phyloP scores from a whole-genome alignment of 2,888 invertebrate genomes.

The Lordiphosa fenestrarum region DNA sequence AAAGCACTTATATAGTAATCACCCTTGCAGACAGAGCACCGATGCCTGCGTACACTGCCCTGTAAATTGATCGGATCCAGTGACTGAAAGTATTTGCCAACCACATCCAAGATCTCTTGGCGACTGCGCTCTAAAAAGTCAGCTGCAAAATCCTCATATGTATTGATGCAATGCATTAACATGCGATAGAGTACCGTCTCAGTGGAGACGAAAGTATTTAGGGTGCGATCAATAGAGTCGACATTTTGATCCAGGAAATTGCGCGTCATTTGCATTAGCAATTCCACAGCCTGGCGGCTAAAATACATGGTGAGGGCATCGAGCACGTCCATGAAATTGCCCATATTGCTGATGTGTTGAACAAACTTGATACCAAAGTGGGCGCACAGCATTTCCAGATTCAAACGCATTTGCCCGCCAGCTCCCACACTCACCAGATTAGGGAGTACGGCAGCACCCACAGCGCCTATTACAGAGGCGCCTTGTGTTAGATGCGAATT shows the following conservation, averaged over 20 bases:
- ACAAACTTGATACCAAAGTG: constrained; percentile 63
- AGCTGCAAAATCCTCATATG: constrained; percentile 46
- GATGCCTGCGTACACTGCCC: constrained; percentile 24
- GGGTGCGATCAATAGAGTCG: constrained; percentile 48
- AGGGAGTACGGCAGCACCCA: constrained; percentile 37
- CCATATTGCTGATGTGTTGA: constrained; percentile 53
- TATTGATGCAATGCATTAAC: constrained; percentile 56
- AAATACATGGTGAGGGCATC: constrained; percentile 54
- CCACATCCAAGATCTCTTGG: constrained; percentile 30
- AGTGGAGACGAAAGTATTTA: constrained; percentile 66
- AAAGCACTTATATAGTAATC: constrained; percentile 40
- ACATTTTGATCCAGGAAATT: constrained; percentile 58
- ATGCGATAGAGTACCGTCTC: constrained; percentile 68
- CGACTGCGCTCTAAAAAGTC: constrained; percentile 41
- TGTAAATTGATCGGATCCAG: constrained; percentile 23
- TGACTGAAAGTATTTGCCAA: constrained; percentile 47
- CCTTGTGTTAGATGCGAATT: constrained; percentile 41
- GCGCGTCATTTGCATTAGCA: constrained; percentile 59
- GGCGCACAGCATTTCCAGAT: constrained; percentile 17
- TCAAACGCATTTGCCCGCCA: constrained; percentile 20
- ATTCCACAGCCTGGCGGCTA: constrained; percentile 40
- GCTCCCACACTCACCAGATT: constrained; percentile 23
- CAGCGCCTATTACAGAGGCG: constrained; percentile 15
- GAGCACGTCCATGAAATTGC: constrained; percentile 61
- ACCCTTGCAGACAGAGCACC: constrained; percentile 39